Base-by-base conservation (phyloP, 2,113 vertebrate genomes). In the Tragelaphus scriptus region DNA sequence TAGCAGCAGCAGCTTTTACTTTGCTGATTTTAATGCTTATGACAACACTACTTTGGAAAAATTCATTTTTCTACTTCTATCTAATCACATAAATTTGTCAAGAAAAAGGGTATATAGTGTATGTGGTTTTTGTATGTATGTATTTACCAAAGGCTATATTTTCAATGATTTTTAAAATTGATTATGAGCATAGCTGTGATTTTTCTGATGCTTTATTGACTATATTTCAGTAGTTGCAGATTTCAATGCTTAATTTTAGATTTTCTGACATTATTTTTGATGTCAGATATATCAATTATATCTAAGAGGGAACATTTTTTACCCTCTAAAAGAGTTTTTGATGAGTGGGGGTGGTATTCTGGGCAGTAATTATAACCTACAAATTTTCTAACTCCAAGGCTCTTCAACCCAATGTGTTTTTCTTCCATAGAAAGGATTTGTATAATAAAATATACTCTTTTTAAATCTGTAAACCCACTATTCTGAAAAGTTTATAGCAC, bases 401-500 rank as follows among this genome's bases (percentile, higher is more conserved):
- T 86, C 53, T 97, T 97, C 59, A 88, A 11, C 15, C 13, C 40
- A 32, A 3, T 58, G 3, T 94, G 30, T 68, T 87, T 96, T 94
- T 55, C 30, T 90, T 96, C 16, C 36, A 56, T 92, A 56, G 94
- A 91, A 85, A 71, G 15, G 26, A 89, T 49, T 85, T 21, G 11
- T 91, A 55, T 97, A 82, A 91, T 51, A 93, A 5, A 87, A 49
- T 58, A 28, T 14, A 44, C 12, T 96, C n/a, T 14, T 56, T 85
- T 21, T 96, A 0, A 10, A 79, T 93, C 32, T 95, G 30, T 32
- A 97, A 93, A 7, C 0, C 11, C 19, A 95, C 40, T 97, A 36
- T 77, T 95, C 91, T 97, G 0, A 1, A 97, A 95, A 97, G 97
- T 93, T 85, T 95, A 91, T 93, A 36, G 53, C 87, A 90, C 19